Conservation (phyloP, 1,140 invertebrate species). For the Delia radicum region DNA sequence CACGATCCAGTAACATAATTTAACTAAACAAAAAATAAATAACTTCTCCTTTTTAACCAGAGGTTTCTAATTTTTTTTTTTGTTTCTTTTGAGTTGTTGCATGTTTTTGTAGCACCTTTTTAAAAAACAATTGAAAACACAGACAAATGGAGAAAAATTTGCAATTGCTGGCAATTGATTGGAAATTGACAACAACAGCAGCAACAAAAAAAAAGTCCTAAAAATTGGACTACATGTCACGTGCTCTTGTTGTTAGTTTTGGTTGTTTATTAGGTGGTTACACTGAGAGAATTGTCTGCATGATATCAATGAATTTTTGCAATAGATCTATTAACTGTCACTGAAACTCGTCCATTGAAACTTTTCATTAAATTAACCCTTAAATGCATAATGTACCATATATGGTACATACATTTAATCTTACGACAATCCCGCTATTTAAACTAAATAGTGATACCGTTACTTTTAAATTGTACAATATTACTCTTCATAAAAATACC, state of each 20-base stretch:
- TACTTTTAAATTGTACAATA: no score
- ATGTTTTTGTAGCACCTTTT: not conserved
- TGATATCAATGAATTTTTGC: no score
- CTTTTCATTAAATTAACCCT: no score
- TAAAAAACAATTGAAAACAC: not conserved
- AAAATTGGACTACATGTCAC: conserved; percentile 17
- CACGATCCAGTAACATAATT: not conserved
- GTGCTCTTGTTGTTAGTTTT: not conserved
- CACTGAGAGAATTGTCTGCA: no score
- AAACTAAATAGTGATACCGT: no score
- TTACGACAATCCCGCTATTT: no score
- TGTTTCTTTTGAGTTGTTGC: no score
- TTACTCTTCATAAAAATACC: no score
- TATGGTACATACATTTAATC: no score
- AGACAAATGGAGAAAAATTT: not conserved
- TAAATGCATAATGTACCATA: no score
- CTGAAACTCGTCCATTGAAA: no score
- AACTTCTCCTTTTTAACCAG: conserved; percentile 2
- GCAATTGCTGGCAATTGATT: conserved; percentile 7
- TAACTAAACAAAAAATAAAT: not conserved
- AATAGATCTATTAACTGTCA: no score
- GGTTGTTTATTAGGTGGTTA: not conserved
- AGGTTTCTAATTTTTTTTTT: not conserved
- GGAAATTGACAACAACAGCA: not conserved
- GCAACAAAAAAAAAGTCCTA: not conserved